phyloP scores from a whole-genome alignment of 2,888 invertebrate genomes.

The Lithosia quadra region DNA sequence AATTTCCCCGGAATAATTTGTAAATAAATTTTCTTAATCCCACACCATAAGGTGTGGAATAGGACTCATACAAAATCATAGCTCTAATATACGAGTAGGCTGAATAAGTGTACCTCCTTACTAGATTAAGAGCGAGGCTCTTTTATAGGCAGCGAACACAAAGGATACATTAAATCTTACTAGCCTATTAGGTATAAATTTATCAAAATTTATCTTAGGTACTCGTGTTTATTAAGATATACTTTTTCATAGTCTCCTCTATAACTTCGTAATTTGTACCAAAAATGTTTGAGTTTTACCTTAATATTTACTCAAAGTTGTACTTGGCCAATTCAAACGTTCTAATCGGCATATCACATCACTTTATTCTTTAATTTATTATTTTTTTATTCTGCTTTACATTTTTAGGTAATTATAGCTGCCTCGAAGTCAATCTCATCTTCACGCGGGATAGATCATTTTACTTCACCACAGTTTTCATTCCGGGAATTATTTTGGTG shows the following conservation, averaged over 20 bases:
- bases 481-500: conserved; percentile 98
- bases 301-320: conserved; percentile 22
- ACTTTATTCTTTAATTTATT: conserved; percentile 52
- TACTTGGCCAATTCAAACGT: conserved; percentile 22
- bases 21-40: too few species aligned
- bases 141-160: background rate
- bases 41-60: too few species aligned
- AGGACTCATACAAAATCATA: too few species aligned
- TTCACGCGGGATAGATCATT: conserved; percentile 98
- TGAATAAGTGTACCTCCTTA: too few species aligned
- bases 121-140: background rate
- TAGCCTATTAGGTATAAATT: too few species aligned
- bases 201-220: background rate
- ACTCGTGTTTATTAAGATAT: background rate
- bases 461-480: conserved; percentile 98
- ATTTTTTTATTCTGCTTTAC: conserved; percentile 80
- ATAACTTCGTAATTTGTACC: background rate
- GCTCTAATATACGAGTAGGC: too few species aligned
- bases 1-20: too few species aligned
- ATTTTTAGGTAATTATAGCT: conserved; percentile 97
- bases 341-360: conserved; percentile 56
- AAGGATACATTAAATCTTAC: background rate
- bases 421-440: conserved; percentile 96
- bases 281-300: background rate
- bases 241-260: background rate